phyloP scores from a whole-genome alignment of 1,140 invertebrate species.

The Phortica variegata region DNA sequence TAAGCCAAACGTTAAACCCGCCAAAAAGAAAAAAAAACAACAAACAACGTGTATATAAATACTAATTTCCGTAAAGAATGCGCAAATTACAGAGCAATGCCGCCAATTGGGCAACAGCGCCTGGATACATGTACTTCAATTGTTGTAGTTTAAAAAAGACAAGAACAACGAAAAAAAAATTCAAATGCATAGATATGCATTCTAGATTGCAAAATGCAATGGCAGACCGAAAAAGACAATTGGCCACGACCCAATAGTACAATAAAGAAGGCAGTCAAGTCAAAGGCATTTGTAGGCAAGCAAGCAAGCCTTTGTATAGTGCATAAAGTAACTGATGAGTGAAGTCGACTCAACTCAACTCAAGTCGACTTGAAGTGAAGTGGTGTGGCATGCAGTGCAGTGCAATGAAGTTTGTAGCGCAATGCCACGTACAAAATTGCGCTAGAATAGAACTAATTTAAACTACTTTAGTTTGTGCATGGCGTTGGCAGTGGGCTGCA shows the following conservation, averaged over 20 bases:
- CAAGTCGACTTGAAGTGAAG: too few relatives aligned
- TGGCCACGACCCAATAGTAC: constrained; percentile 9
- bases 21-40: too few relatives aligned
- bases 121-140: constrained; percentile 1
- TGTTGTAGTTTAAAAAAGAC: too few relatives aligned
- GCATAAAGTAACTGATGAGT: too few relatives aligned
- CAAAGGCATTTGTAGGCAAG: constrained; percentile 24
- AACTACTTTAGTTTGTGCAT: constrained; percentile 24
- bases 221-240: constrained; percentile 8
- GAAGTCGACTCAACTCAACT: too few relatives aligned
- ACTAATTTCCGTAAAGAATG: constrained; percentile 21
- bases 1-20: not conserved
- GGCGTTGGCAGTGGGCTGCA: not conserved
- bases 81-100: constrained; percentile 33
- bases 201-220: constrained; percentile 12
- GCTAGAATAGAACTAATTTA: constrained; percentile 52
- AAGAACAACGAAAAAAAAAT: not conserved
- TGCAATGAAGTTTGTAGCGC: constrained; percentile 15
- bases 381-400: constrained; percentile 9
- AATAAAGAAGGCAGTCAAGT: constrained; percentile 14
- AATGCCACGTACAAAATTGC: constrained; percentile 51
- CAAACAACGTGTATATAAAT: not conserved
- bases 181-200: constrained; percentile 3
- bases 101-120: not conserved
- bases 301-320: too few relatives aligned